phyloP scores from a whole-genome alignment of 2,797 vertebrate species.

The Fringilla coelebs region DNA sequence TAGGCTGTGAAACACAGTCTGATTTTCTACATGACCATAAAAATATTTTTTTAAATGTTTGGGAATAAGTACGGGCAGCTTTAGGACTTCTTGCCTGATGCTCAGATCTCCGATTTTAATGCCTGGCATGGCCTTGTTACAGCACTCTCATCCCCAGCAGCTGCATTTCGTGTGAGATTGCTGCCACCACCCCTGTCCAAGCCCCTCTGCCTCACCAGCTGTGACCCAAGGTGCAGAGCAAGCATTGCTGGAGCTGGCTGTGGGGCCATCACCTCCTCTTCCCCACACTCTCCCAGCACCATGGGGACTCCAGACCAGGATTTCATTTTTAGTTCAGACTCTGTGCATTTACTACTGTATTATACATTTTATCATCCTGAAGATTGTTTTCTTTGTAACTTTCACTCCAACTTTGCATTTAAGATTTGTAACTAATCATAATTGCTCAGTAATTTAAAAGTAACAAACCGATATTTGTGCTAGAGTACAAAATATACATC shows the following conservation, averaged over 20 bases:
- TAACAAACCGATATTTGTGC: background rate
- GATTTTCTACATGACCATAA: background rate
- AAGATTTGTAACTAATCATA: background rate
- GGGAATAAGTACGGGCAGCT: background rate
- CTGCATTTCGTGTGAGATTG: fast-evolving
- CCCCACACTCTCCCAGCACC: background rate
- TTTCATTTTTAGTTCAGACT: background rate
- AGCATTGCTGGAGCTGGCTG: background rate
- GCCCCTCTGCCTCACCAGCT: too few species aligned
- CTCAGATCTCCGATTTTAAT: background rate
- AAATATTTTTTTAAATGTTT: fast-evolving
- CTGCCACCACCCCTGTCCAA: background rate
- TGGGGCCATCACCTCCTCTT: fast-evolving
- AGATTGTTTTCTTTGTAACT: background rate
- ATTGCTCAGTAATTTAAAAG: background rate
- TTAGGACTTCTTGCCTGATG: background rate
- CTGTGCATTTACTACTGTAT: background rate
- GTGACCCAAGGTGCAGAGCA: background rate
- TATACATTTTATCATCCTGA: background rate
- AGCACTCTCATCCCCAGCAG: background rate
- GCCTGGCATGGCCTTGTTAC: background rate
- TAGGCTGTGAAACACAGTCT: background rate
- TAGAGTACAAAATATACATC: background rate
- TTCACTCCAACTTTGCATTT: background rate
- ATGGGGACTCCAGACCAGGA: fast-evolving